Base-by-base conservation (phyloP, 2,797 vertebrate genomes). In the Alcedo atthis region DNA sequence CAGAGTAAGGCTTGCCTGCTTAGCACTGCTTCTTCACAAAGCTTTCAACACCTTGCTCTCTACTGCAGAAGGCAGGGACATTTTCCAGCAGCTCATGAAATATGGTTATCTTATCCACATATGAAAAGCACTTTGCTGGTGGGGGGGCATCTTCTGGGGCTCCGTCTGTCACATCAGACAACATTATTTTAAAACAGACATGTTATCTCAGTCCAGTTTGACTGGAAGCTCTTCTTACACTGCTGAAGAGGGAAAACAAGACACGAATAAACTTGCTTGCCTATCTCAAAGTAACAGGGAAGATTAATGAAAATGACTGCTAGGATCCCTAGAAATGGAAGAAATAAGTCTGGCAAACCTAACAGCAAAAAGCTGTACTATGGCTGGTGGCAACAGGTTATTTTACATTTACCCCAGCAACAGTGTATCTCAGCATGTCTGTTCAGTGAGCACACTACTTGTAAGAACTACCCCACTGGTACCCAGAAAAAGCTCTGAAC, bases 11-110 rank as follows among this genome's bases (percentile, higher is more conserved):
- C 9, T 69, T 73, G 46, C 45, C 55, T 69, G 40, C 48, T 86
- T 45, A 76, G 51, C 30, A 51, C 46, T 59, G 57, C 48, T 76
- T 87, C 55, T 69, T n/a, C 63, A 76, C 30, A 57, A 79, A 81
- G 88, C 66, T 62, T 84, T 66, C 73, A 81, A 62, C 51, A 75
- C 26, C 35, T 71, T 66, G 33, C 28, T 89, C 49, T 74, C 75
- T 63, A 10, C 55, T 18, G 37, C 48, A 81, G 51, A 4, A 73
- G 40, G 28, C 59, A 76, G 83, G 25, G 26, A 76, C 1, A 5
- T 76, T 53, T 69, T 59, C 86, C n/a, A 76, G 28, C 32, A 53
- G 86, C 35, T 94, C 67, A 64, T 43, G 14, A 81, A 91, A 79
- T 81, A 89, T 6, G 11, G 55, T 86, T 86, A 75, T 69, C 93